Conservation (phyloP, 2,888 invertebrate species). For the Folsomia candida region DNA sequence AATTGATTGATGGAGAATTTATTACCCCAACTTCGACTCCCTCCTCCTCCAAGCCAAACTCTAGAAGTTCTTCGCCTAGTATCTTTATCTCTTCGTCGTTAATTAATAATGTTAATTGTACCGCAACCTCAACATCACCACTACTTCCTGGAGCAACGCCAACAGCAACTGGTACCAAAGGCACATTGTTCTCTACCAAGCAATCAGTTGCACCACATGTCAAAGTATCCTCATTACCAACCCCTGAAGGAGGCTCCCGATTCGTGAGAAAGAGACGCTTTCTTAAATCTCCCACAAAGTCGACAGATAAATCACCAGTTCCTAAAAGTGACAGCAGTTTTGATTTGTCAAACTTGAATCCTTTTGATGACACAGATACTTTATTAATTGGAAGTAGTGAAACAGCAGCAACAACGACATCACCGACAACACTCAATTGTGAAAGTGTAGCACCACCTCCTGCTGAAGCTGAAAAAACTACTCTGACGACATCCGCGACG, state of each 20-base stretch:
- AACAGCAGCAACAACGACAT: not conserved
- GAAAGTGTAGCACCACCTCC: not conserved
- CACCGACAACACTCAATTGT: not conserved
- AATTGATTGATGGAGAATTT: not conserved
- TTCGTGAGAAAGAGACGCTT: not conserved
- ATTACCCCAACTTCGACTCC: not conserved
- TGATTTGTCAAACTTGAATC: not conserved
- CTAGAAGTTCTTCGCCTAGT: too few species aligned
- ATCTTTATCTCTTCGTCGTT: too few species aligned
- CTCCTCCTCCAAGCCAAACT: too few species aligned
- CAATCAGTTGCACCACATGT: not conserved
- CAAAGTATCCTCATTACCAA: not conserved
- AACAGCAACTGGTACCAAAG: too few species aligned
- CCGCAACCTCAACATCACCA: not conserved
- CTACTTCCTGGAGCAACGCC: too few species aligned
- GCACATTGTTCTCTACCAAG: too few species aligned
- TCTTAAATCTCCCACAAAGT: not conserved
- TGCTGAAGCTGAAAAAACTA: not conserved
- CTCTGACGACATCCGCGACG: not conserved
- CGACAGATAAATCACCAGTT: too few species aligned
- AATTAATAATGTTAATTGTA: not conserved
- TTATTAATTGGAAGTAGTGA: not conserved
- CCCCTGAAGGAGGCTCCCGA: not conserved
- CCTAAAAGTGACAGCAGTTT: not conserved
- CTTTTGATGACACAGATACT: not conserved